Conservation (phyloP, 1,140 invertebrate genomes). For the Scaptodrosophila lebanonensis region DNA sequence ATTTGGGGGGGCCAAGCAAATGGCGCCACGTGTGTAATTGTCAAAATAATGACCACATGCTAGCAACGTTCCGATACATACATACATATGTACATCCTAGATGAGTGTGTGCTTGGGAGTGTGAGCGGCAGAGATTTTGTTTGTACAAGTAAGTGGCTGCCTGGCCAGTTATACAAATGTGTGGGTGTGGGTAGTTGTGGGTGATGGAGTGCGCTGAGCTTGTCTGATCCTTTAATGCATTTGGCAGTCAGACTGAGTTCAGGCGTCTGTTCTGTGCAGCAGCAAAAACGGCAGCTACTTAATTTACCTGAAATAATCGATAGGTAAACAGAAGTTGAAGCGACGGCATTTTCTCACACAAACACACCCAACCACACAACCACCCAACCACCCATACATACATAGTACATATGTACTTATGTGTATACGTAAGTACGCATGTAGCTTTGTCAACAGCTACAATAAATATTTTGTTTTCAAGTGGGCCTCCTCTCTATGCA, state of each 20-base stretch:
- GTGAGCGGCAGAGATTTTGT: constrained; percentile 40
- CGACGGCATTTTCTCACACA: constrained; percentile 60
- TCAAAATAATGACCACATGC: constrained; percentile 71
- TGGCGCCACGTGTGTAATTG: constrained; percentile 71
- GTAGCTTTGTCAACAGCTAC: constrained; percentile 58
- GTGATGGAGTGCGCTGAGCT: constrained; percentile 25
- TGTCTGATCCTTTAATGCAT: constrained; percentile 75
- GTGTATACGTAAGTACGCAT: not conserved
- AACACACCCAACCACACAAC: constrained; percentile 1
- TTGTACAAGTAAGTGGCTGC: constrained; percentile 70
- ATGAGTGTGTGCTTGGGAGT: constrained; percentile 12
- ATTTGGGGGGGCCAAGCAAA: constrained; percentile 28
- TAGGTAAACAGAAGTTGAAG: constrained; percentile 75
- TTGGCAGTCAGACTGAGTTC: constrained; percentile 57
- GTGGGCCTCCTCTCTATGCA: constrained; percentile 32
- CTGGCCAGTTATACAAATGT: constrained; percentile 40
- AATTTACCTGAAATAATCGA: constrained; percentile 76
- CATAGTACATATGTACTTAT: not conserved
- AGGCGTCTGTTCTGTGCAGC: constrained; percentile 34
- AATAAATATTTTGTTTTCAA: constrained; percentile 76
- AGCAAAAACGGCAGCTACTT: constrained; percentile 68
- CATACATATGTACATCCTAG: not conserved
- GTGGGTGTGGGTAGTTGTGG: constrained; percentile 19
- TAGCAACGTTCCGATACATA: not conserved
- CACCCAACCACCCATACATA: constrained; percentile 9